A percentile compares a stretch with the other conserved stretches of the same genome.
phyloP scores from a whole-genome alignment of 2,888 invertebrate species.

The Salpingus planirostris region DNA sequence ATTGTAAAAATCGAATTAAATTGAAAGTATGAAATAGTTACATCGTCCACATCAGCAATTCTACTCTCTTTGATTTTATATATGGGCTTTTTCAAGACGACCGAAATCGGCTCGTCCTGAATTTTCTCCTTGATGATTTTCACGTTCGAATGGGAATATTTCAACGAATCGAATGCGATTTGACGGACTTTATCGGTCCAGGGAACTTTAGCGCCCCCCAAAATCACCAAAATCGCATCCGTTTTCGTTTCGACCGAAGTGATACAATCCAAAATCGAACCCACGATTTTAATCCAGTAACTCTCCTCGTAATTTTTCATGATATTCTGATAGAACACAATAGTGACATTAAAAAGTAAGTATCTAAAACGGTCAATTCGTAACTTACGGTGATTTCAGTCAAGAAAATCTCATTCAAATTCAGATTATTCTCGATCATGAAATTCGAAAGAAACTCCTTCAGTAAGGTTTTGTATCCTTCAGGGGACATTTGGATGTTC shows the following conservation, averaged over 20 bases:
- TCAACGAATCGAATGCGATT: conserved; percentile 23
- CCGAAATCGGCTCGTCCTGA: conserved; percentile 38
- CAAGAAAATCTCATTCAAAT: conserved; percentile 39
- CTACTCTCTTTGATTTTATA: conserved; percentile 32
- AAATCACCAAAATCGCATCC: conserved; percentile 22
- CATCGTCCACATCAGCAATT: conserved; percentile 25
- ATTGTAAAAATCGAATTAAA: conserved; percentile 2
- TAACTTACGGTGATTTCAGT: conserved; percentile 38
- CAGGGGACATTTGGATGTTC: conserved; percentile 18
- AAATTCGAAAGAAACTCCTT: conserved; percentile 38
- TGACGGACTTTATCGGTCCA: conserved; percentile 28
- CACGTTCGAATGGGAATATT: conserved; percentile 33
- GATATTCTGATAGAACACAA: conserved; percentile 18
- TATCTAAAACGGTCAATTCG: neutral
- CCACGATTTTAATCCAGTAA: conserved; percentile 24
- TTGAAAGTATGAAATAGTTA: conserved; percentile 21
- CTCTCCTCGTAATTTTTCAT: conserved; percentile 25
- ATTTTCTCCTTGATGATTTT: conserved; percentile 34
- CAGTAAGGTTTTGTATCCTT: conserved; percentile 32
- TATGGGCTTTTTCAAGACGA: conserved; percentile 42
- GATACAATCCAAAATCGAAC: conserved; percentile 26
- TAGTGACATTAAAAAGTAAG: neutral
- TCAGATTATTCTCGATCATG: conserved; percentile 37
- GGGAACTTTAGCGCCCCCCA: conserved; percentile 27
- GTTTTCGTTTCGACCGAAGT: conserved; percentile 24